These are phyloP conservation scores for Chionodraco myersi DNA, from an alignment of 2,113 vertebrate species.

Conservation along the genomic window DNA sequence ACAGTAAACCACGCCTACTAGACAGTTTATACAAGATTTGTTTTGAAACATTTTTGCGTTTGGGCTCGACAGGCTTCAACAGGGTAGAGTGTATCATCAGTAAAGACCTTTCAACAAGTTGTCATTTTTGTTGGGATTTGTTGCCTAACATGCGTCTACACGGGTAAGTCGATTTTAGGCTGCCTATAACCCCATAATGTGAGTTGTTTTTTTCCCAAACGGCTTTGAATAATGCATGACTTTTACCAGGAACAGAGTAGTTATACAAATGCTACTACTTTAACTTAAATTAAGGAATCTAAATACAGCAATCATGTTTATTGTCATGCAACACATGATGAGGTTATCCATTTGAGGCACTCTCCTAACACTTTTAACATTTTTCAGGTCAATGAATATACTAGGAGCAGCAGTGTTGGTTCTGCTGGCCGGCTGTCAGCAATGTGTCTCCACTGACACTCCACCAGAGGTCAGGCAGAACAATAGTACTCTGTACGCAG, in stretches of 20 bases:
- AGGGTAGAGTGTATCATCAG: background rate
- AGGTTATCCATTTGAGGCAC: background rate
- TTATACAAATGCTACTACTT: background rate
- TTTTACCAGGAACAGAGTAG: background rate
- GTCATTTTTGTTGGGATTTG: background rate
- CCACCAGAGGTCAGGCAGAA: slow-evolving; percentile 67
- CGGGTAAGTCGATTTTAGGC: slow-evolving; percentile 43
- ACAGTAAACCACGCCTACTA: slow-evolving; percentile 24
- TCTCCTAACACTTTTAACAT: background rate
- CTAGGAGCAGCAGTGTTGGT: slow-evolving; percentile 41
- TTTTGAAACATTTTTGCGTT: no score
- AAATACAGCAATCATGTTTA: background rate
- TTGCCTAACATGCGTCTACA: slow-evolving; percentile 28
- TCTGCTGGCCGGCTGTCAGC: slow-evolving; percentile 49
- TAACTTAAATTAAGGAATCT: background rate
- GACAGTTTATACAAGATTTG: slow-evolving; percentile 15
- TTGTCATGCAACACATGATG: background rate
- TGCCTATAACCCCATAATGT: no score
- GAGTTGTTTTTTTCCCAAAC: background rate
- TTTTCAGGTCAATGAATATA: slow-evolving; percentile 42
- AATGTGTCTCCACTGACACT: slow-evolving; percentile 31
- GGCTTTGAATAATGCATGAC: background rate
- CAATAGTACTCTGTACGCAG: slow-evolving; percentile 76
- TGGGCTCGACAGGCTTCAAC: background rate
- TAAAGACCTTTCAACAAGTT: background rate